Evolutionary conservation across 2,888 invertebrate species (phyloP).

Genomic region (Drosophila colorata): DNA sequence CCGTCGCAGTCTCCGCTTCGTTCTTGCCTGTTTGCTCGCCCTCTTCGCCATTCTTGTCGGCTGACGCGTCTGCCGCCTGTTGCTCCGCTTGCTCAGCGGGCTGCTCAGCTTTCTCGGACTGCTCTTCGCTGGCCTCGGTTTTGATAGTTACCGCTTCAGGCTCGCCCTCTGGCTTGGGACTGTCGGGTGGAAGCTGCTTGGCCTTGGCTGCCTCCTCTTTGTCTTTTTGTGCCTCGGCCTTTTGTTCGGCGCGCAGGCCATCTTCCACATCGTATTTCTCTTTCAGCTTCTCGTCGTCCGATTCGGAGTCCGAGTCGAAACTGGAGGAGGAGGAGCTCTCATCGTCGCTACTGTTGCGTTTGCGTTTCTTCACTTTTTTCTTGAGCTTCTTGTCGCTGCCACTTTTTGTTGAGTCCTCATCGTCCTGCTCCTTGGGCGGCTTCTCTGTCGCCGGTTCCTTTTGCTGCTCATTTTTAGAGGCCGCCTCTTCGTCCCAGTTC

Average conservation of each 20-base stretch:
- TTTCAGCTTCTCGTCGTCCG: constrained; percentile 84
- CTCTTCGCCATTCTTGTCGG: constrained; percentile 56
- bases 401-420: constrained; percentile 41
- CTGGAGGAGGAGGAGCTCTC: constrained; percentile 79
- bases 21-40: constrained; percentile 24
- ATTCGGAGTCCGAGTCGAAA: constrained; percentile 72
- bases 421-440: constrained; percentile 34
- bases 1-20: constrained; percentile 12
- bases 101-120: constrained; percentile 3
- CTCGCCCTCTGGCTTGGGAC: constrained; percentile 64
- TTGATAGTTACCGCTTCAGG: constrained; percentile 41
- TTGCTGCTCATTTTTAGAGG: constrained; percentile 19
- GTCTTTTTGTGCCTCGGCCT: constrained; percentile 56
- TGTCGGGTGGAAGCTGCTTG: constrained; percentile 28
- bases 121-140: constrained; percentile 37
- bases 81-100: constrained; percentile 75
- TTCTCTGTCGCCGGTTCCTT: constrained; percentile 19
- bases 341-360: constrained; percentile 74
- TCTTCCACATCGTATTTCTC: constrained; percentile 79
- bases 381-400: constrained; percentile 38
- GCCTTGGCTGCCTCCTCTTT: constrained; percentile 36
- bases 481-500: constrained; percentile 80
- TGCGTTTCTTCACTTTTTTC: constrained; percentile 71
- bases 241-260: constrained; percentile 68
- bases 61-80: constrained; percentile 35